Evolutionary conservation across 2,888 invertebrate species (phyloP), one percentile per base, ranked within the genome.

Genomic region (Catocala nupta): DNA sequence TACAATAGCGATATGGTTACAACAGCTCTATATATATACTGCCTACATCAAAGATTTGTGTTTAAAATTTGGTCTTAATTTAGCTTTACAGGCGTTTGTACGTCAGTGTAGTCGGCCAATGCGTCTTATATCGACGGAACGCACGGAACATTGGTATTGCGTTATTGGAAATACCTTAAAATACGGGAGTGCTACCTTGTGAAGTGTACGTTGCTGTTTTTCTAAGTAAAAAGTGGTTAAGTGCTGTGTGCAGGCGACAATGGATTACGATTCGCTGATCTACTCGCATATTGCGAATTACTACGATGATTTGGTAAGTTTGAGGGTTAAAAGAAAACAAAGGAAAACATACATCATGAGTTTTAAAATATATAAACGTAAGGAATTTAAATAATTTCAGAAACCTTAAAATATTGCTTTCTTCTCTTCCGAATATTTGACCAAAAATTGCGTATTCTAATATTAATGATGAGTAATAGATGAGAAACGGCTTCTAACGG

Each of bases 241-340:
- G 78, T 76, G 73, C 43, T 70, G 81, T 77, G 81, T 53, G 70
- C 54, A 74, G 73, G 74, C 73, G 67, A 86, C 78, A 84, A 96
- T 96, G 96, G 96, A 96, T 95, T 96, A 96, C 94, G 96, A 96
- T 77, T 95, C 96, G 86, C 90, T 96, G 82, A 92, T 96, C 78
- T 95, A 95, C 87, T 95, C 96, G 77, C 96, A 96, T 65, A 94
- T 96, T 64, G 92, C 95, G 77, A 95, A 95, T 78, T 96, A 96
- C 88, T 96, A 96, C 83, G 96, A 96, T 81, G 94, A 95, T 64
- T 80, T 95, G 95, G 95, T 95, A 79, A 90, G 92, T 83, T 68
- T 39, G 44, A 34, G 9, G 25, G 9, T 9, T 10, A 34, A 51
- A 8, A 16, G 12, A 49, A n/a, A 3, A 11, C 7, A 11, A 44